These are phyloP conservation scores for Sycophila sp. DNA, from an alignment of 1,140 invertebrate species.

Conservation along the genomic window DNA sequence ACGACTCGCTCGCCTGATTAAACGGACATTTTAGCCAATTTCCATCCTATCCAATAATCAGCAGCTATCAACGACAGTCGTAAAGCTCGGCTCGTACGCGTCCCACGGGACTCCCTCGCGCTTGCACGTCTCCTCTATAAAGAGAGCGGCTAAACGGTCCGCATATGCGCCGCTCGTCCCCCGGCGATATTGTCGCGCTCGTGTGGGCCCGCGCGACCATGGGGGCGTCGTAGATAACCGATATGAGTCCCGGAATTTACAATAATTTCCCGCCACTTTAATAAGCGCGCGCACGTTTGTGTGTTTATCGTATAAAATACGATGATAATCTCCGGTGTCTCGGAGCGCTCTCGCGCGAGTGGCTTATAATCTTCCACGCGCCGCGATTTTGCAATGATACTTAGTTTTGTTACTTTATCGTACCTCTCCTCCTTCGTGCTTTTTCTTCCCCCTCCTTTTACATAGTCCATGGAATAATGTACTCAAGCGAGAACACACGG, in stretches of 20 bases:
- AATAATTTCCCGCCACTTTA: conserved; percentile 29
- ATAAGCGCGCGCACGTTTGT: conserved; percentile 13
- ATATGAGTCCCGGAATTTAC: conserved; percentile 31
- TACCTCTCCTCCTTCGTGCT: conserved; percentile 14
- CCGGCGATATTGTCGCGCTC: background rate
- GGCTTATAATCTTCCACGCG: conserved; percentile 34
- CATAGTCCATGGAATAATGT: conserved; percentile 47
- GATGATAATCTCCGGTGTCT: conserved; percentile 35
- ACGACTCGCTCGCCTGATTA: too few species aligned
- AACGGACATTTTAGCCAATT: too few species aligned
- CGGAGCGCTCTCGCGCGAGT: background rate
- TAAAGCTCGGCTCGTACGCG: too few species aligned
- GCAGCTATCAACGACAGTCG: too few species aligned
- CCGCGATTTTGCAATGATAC: conserved; percentile 48
- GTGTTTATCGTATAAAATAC: conserved; percentile 36
- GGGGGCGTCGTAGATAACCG: conserved; percentile 26
- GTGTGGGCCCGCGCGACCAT: background rate
- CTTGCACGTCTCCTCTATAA: too few species aligned
- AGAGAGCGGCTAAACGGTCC: too few species aligned
- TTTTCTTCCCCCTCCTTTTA: background rate
- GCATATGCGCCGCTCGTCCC: too few species aligned
- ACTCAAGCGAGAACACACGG: conserved; percentile 48
- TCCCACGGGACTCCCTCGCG: too few species aligned
- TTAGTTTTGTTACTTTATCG: conserved; percentile 54
- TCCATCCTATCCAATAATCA: too few species aligned